Conservation (phyloP, 2,888 invertebrate species). For the Phlogophora meticulosa region DNA sequence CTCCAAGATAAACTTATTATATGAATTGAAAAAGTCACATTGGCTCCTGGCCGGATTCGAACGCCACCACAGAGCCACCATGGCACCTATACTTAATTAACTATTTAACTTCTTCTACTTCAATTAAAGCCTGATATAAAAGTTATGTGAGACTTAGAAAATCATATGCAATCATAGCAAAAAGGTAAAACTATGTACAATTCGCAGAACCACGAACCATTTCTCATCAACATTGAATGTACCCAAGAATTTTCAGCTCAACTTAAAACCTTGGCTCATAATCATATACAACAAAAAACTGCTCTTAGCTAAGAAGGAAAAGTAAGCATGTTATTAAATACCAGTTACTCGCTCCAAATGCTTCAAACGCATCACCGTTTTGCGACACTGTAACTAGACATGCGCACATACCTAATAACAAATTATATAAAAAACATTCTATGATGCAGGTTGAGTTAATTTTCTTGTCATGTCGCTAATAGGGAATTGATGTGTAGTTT, state of each 20-base stretch:
- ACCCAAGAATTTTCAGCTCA: conserved; percentile 33
- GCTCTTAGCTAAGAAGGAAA: conserved; percentile 46
- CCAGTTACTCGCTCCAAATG: conserved; percentile 43
- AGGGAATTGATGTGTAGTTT: conserved; percentile 72
- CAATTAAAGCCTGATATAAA: not conserved
- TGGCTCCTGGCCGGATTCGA: too few relatives aligned
- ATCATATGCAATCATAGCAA: not conserved
- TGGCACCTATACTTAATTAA: too few relatives aligned
- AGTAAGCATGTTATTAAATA: conserved; percentile 53
- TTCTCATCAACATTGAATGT: conserved; percentile 30
- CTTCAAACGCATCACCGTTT: conserved; percentile 54
- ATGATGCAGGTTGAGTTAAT: conserved; percentile 63
- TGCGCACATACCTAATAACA: conserved; percentile 60
- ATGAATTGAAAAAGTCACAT: too few relatives aligned
- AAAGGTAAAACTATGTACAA: not conserved
- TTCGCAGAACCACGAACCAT: conserved; percentile 4
- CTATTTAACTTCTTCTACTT: not conserved
- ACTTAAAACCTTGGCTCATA: conserved; percentile 36
- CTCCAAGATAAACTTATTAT: too few relatives aligned
- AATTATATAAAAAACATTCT: conserved; percentile 65
- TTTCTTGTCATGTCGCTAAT: conserved; percentile 72
- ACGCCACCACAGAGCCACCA: too few relatives aligned
- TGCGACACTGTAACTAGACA: conserved; percentile 41
- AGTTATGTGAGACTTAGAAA: not conserved
- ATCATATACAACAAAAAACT: conserved; percentile 48